Percentiles rank a stretch among this genome's conserved stretches.
Evolutionary conservation across 2,113 vertebrate genomes (phyloP).

Genomic region (Brachyhypopomus gauderio): DNA sequence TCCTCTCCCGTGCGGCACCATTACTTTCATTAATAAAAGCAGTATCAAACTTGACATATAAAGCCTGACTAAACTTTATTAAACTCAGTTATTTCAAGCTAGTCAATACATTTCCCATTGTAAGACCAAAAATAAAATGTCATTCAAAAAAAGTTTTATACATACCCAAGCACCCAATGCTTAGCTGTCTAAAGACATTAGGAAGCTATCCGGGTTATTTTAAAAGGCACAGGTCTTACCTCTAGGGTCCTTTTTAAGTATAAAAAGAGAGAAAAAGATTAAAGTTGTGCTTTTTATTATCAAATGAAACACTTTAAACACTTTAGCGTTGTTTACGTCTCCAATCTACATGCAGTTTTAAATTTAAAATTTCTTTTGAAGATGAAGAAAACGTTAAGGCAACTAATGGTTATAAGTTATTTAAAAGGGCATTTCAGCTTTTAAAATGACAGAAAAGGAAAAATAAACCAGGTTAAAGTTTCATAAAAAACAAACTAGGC

Average conservation of each 20-base stretch:
- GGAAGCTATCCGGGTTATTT: conserved; percentile 84
- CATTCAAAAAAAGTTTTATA: conserved; percentile 77
- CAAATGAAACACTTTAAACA: conserved; percentile 76
- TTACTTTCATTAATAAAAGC: conserved; percentile 92
- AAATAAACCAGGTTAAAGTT: conserved; percentile 95
- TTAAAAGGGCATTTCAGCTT: conserved; percentile 80
- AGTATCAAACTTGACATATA: conserved; percentile 82
- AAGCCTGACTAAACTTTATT: conserved; percentile 90
- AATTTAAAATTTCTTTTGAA: conserved; percentile 78
- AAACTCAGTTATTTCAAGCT: conserved; percentile 89
- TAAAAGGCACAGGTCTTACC: conserved; percentile 81
- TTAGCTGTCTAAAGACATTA: conserved; percentile 81
- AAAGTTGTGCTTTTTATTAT: conserved; percentile 80
- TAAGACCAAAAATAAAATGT: conserved; percentile 71
- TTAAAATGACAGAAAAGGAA: conserved; percentile 86
- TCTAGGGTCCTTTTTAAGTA: conserved; percentile 84
- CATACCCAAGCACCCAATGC: conserved; percentile 82
- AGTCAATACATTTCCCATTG: conserved; percentile 77
- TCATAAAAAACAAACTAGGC: conserved; percentile 99
- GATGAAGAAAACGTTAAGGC: conserved; percentile 72
- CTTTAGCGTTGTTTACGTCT: conserved; percentile 77
- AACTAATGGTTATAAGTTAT: conserved; percentile 70
- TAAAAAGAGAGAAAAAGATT: conserved; percentile 84
- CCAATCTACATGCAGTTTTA: conserved; percentile 81
- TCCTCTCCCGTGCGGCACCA: conserved; percentile 91